These are phyloP conservation scores for Tipula confusa DNA, from an alignment of 2,888 invertebrate species.

Conservation along the genomic window DNA sequence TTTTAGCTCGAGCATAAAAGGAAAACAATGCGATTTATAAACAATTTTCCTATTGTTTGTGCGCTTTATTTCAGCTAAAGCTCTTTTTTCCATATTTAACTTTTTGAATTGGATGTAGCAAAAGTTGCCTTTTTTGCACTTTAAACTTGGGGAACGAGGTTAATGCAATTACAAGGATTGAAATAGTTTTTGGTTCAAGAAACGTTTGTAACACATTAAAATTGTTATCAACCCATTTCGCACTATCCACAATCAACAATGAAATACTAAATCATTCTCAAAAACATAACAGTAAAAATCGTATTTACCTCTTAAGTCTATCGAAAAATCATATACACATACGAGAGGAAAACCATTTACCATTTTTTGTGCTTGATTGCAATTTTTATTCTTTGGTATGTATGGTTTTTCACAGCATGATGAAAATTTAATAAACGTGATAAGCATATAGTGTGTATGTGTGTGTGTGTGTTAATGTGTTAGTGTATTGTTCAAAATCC, in stretches of 20 bases:
- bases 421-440: slow-evolving; percentile 16
- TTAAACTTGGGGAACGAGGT: too few relatives aligned
- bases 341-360: neutral
- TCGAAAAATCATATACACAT: neutral
- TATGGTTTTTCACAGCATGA: neutral
- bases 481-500: neutral
- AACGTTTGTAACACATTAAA: neutral
- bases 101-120: neutral
- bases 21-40: neutral
- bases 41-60: neutral
- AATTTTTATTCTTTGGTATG: neutral
- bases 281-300: neutral
- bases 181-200: too few relatives aligned
- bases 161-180: too few relatives aligned
- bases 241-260: neutral
- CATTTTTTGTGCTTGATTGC: neutral
- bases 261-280: neutral
- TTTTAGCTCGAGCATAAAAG: neutral
- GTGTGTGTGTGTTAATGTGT: neutral
- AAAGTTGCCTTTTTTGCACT: neutral
- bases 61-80: neutral
- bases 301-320: neutral
- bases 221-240: neutral
- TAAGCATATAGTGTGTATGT: neutral
- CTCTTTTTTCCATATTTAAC: too few relatives aligned